Base-by-base conservation (phyloP, 2,888 invertebrate species). In the Isoperla grammatica region DNA sequence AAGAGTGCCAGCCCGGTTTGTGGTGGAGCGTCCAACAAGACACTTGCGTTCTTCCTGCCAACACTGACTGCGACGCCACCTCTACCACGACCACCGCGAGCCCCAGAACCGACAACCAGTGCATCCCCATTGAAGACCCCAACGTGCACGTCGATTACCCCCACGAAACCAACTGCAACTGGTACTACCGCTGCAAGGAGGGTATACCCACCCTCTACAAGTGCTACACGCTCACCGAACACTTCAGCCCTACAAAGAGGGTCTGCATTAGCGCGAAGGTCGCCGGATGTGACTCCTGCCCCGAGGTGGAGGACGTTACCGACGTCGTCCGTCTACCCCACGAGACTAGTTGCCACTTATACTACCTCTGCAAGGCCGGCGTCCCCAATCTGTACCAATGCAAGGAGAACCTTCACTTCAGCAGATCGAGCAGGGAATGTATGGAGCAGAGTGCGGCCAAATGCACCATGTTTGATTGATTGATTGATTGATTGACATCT, bases 201-300 rank as follows among this genome's bases (percentile, higher is more conserved):
- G 53, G 53, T 2, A 4, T 2, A 1, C 53, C 53, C 1, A 39
- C 13, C 4, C 1, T n/a, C 17, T 53, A 53, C 19, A 12, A 13
- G 11, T 53, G 53, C 39, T n/a, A n/a, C n/a, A 39, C 11, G 3
- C 15, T 2, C 9, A 37, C 17, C 2, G 11, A 53, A 2, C 53
- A 53, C 17, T 53, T 53, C 53, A 53, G 53, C 15, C 53, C 53
- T 1, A 53, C 20, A 15, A 39, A 15, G 20, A 6, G 53, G 11
- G 20, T 39, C 2, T 53, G 53, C 11, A 3, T 17, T 2, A 3
- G 15, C 4, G 9, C 12, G 4, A 20, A 3, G 1, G 53, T 13
- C 1, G 53, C 53, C 5, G 53, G 39, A 2, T 49, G 49, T 12
- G 46, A 46, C 20, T 12, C 22, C 20, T 46, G 46, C 46, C 46